Base-by-base conservation (phyloP, 2,113 vertebrate species). In the Brachypodius melanocephalos region DNA sequence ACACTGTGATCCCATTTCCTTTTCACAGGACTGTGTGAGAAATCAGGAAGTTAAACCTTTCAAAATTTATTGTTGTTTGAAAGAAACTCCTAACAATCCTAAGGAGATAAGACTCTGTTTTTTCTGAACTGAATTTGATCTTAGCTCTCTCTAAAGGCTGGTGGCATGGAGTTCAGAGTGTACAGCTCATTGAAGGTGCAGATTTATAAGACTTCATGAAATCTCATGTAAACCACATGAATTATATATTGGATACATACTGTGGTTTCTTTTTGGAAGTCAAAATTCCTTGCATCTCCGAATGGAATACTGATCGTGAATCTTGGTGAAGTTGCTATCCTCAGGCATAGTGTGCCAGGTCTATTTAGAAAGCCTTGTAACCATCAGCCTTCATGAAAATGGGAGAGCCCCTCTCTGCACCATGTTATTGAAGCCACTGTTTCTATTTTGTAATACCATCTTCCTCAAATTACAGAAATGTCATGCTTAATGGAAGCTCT, bases 401-500 rank as follows among this genome's bases (percentile, higher is more conserved):
- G 36, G 10, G 67, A 34, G 54, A 20, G 18, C 36, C 32, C 46
- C 17, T 91, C 54, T 45, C 32, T 34, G 0, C 17, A 46, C 48
- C 15, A 0, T 13, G 8, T 46, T 69, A 14, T 22, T 2, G 3
- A 81, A 74, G 31, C 48, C 18, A 4, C 52, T 20, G 16, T 19
- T 79, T 43, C 43, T 66, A 2, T 54, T 75, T 75, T 68, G 25
- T 94, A 83, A 91, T 32, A 9, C 49, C 3, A 1, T 43, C 31
- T 75, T 26, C 79, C 93, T 52, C 7, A 3, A 81, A 1, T 91
- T 88, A 71, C 98, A 99, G 99, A 99, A 94, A 99, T 99, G 99
- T 99, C 99, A 3, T 99, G 99, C 95, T 97, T 99, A 61, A 99
- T 99, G 98, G 99, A 99, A 88, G 98, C 99, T 32, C 97, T 99